A percentile compares a stretch with the other conserved stretches of the same genome.
Evolutionary conservation across 92 coral and sea anemone genomes (phyloP).

Genomic region (Porites lobata): DNA sequence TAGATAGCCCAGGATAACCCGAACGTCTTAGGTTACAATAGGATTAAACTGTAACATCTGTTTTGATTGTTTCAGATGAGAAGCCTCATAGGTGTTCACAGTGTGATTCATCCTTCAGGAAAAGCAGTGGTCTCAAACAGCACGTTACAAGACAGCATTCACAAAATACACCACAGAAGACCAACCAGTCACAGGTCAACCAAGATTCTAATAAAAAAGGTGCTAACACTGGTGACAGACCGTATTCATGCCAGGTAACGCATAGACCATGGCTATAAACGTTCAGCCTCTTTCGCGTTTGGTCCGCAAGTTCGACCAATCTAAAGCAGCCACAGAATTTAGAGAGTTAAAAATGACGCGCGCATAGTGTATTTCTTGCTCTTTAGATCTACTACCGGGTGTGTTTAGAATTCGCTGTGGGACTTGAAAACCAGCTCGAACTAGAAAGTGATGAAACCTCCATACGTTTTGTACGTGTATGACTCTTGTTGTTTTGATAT

Average conservation of each 20-base stretch:
- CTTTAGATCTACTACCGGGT: no score
- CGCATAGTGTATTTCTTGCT: no score
- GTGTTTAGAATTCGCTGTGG: no score
- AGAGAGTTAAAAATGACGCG: no score
- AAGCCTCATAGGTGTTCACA: conserved; percentile 42
- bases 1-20: no score
- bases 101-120: conserved; percentile 44
- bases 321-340: no score
- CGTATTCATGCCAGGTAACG: conserved; percentile 49
- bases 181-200: neutral
- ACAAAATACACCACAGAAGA: conserved; percentile 20
- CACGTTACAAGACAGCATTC: conserved; percentile 54
- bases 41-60: neutral
- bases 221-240: conserved; percentile 23
- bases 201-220: neutral
- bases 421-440: no score
- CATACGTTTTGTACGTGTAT: no score
- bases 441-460: no score
- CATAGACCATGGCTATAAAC: no score
- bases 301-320: no score
- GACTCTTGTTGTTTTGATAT: no score
- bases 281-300: neutral
- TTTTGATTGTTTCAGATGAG: conserved; percentile 25
- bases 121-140: conserved; percentile 46
- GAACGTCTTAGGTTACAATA: neutral